phyloP scores from a whole-genome alignment of 2,888 invertebrate genomes.

The Acheta domesticus region DNA sequence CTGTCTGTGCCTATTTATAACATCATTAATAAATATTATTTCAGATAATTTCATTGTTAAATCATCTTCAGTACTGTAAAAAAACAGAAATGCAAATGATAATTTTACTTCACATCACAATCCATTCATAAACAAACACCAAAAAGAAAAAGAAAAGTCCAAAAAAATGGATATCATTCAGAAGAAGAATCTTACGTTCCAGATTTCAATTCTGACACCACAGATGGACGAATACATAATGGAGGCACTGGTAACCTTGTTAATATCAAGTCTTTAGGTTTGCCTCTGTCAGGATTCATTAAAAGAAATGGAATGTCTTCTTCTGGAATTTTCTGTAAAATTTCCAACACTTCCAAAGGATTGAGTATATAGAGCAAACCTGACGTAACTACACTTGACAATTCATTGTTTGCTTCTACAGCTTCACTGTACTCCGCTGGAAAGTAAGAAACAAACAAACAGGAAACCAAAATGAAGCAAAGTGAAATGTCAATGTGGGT shows the following conservation, averaged over 20 bases:
- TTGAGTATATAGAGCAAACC: constrained; percentile 64
- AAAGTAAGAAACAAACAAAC: constrained; percentile 18
- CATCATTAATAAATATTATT: constrained; percentile 91
- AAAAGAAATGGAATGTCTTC: constrained; percentile 61
- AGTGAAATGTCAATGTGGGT: no score
- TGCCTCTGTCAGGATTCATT: constrained; percentile 55
- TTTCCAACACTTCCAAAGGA: constrained; percentile 60
- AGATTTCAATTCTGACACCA: constrained; percentile 89
- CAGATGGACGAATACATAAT: constrained; percentile 94
- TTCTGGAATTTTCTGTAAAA: constrained; percentile 58
- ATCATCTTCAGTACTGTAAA: constrained; percentile 85
- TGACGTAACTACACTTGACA: constrained; percentile 64
- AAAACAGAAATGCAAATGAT: neutral
- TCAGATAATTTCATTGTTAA: constrained; percentile 96
- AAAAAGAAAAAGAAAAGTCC: neutral
- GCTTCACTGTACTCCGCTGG: constrained; percentile 66
- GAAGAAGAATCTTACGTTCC: constrained; percentile 69
- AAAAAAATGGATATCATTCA: neutral
- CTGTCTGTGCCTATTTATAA: constrained; percentile 80
- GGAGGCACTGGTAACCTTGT: constrained; percentile 94
- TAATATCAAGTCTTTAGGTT: constrained; percentile 86
- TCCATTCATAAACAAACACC: neutral
- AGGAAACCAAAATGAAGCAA: neutral
- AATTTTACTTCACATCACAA: neutral
- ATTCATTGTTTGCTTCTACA: constrained; percentile 76